phyloP scores from a whole-genome alignment of 2,113 vertebrate species.

The Rhodinocichla rosea region DNA sequence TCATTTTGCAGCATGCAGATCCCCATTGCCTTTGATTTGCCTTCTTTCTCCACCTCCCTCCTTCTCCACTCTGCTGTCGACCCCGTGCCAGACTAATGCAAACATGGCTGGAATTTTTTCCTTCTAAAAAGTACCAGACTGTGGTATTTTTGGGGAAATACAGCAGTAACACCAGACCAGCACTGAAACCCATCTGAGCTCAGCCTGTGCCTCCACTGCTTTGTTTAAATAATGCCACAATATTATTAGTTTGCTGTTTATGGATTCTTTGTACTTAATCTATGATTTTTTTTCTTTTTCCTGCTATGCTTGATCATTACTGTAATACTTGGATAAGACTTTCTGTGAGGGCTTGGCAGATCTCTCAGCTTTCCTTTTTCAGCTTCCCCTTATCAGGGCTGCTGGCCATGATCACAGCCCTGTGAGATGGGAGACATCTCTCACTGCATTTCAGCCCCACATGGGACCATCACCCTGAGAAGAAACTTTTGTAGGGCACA shows the following conservation, averaged over 20 bases:
- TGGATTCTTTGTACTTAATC: background rate
- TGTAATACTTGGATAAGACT: background rate
- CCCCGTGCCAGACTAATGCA: background rate
- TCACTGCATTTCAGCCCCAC: accelerated
- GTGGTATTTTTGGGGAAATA: too few relatives aligned
- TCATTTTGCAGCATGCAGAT: accelerated
- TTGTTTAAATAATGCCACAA: background rate
- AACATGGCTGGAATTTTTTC: background rate
- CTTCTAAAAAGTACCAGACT: background rate
- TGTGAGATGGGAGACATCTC: background rate
- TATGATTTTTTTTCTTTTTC: background rate
- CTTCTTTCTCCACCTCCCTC: background rate
- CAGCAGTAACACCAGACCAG: background rate
- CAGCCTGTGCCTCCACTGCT: background rate
- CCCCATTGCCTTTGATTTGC: background rate
- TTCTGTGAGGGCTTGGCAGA: background rate
- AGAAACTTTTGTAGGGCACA: background rate
- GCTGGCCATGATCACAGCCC: accelerated
- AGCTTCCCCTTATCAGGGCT: background rate
- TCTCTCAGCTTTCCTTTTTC: background rate
- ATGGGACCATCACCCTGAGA: too few relatives aligned
- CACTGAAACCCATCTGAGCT: background rate
- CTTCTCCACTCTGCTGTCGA: accelerated
- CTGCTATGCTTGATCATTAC: background rate
- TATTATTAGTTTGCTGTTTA: background rate